phyloP scores from a whole-genome alignment of 2,888 invertebrate species.

The Platynereis dumerilii region DNA sequence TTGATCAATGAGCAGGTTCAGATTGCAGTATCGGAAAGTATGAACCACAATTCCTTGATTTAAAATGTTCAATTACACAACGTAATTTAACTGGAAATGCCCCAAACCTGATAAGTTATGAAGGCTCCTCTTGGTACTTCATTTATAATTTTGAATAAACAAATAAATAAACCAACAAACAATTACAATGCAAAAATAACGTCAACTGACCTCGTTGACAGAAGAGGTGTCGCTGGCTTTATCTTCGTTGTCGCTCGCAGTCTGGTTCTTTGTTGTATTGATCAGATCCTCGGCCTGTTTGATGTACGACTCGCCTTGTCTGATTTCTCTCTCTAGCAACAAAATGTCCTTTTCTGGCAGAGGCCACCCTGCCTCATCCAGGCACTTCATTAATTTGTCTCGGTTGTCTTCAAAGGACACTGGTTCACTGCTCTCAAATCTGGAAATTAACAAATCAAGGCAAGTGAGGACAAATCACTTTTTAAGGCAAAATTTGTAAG shows the following conservation, averaged over 20 bases:
- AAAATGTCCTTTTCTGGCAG: conserved; percentile 49
- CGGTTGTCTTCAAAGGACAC: conserved; percentile 50
- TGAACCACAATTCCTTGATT: no score
- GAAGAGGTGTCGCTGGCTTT: conserved; percentile 41
- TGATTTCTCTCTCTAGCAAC: conserved; percentile 56
- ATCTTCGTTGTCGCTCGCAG: conserved; percentile 31
- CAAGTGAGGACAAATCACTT: neutral
- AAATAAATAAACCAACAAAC: no score
- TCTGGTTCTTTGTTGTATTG: conserved; percentile 25
- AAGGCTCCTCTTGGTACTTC: no score
- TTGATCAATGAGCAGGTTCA: no score
- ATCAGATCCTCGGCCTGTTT: conserved; percentile 52
- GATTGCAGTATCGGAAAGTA: no score
- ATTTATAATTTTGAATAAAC: no score
- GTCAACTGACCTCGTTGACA: no score
- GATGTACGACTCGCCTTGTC: conserved; percentile 48
- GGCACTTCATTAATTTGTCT: conserved; percentile 42
- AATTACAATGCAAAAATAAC: no score
- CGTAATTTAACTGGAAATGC: no score
- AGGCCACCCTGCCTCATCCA: conserved; percentile 54
- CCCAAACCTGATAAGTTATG: no score
- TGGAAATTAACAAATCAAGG: conserved; percentile 25
- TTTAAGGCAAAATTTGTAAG: neutral
- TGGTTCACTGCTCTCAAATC: conserved; percentile 46
- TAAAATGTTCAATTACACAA: no score